Percentiles rank a stretch among this genome's conserved stretches.
Evolutionary conservation across 1,140 invertebrate species (phyloP).

Genomic region (Scaptomyza graminum): DNA sequence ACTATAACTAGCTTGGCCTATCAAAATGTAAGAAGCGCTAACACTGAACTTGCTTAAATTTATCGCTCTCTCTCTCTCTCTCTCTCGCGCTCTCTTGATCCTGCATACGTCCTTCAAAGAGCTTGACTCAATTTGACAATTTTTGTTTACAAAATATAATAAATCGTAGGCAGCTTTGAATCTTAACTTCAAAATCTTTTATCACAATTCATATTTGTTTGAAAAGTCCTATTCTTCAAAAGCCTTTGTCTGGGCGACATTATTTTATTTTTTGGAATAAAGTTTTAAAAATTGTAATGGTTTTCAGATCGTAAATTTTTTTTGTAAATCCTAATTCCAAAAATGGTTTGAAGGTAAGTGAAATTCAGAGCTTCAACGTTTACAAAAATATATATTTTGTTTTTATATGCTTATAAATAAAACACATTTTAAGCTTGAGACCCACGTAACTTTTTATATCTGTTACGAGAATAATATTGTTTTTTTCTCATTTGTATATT

Average conservation of each 20-base stretch:
- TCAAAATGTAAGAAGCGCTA: too few relatives aligned
- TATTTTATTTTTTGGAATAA: constrained; percentile 2
- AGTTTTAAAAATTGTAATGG: neutral
- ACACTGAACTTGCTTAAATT: too few relatives aligned
- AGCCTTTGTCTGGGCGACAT: neutral
- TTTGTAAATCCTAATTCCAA: constrained; percentile 52
- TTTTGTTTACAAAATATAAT: neutral
- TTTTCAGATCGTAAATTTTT: constrained; percentile 8
- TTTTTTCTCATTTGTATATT: too few relatives aligned
- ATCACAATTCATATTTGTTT: too few relatives aligned
- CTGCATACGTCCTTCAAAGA: too few relatives aligned
- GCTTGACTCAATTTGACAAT: too few relatives aligned
- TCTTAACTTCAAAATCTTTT: neutral
- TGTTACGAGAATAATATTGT: too few relatives aligned
- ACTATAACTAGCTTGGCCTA: too few relatives aligned
- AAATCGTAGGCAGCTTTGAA: neutral
- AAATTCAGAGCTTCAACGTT: neutral
- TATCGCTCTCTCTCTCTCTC: too few relatives aligned
- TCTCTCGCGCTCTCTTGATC: too few relatives aligned
- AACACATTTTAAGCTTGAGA: too few relatives aligned
- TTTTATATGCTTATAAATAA: neutral
- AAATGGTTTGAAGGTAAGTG: constrained; percentile 20
- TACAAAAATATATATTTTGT: neutral
- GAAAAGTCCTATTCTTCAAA: neutral
- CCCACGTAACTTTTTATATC: neutral